Evolutionary conservation across 2,797 vertebrate genomes (phyloP).

Genomic region (Tiaroga cobitis): DNA sequence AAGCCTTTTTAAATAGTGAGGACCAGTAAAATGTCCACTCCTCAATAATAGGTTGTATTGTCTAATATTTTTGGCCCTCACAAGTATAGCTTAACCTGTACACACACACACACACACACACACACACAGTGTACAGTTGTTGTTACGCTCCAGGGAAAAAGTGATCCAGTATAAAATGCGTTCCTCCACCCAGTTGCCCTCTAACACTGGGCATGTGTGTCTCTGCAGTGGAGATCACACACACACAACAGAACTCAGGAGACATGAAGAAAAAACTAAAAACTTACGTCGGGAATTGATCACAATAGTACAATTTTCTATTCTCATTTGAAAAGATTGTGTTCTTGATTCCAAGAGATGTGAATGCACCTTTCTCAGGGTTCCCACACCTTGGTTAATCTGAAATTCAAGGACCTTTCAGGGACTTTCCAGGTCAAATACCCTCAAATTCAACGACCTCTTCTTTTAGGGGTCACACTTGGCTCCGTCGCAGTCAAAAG

Average conservation of each 20-base stretch:
- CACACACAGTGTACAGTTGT: neutral
- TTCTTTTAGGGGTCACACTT: too few relatives aligned
- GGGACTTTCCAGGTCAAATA: too few relatives aligned
- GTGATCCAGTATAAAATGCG: slow-evolving; percentile 62
- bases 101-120: neutral
- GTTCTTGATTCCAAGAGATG: neutral
- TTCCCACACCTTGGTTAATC: too few relatives aligned
- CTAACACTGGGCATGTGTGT: slow-evolving; percentile 9
- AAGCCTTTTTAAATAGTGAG: too few relatives aligned
- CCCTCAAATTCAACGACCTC: too few relatives aligned
- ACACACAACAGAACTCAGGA: neutral
- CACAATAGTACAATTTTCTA: neutral
- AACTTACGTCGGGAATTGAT: neutral
- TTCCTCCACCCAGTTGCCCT: slow-evolving; percentile 35
- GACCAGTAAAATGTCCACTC: too few relatives aligned
- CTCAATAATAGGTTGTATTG: too few relatives aligned
- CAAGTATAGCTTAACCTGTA: too few relatives aligned
- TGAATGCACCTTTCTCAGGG: neutral
- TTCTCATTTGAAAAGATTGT: neutral
- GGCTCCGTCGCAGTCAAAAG: too few relatives aligned
- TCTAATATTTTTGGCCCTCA: too few relatives aligned
- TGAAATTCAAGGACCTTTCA: too few relatives aligned
- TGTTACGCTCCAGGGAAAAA: slow-evolving; percentile 54
- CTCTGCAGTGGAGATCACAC: neutral
- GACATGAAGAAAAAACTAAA: neutral